Base-by-base conservation (phyloP, 1,140 invertebrate species). In the Eciton burchellii region DNA sequence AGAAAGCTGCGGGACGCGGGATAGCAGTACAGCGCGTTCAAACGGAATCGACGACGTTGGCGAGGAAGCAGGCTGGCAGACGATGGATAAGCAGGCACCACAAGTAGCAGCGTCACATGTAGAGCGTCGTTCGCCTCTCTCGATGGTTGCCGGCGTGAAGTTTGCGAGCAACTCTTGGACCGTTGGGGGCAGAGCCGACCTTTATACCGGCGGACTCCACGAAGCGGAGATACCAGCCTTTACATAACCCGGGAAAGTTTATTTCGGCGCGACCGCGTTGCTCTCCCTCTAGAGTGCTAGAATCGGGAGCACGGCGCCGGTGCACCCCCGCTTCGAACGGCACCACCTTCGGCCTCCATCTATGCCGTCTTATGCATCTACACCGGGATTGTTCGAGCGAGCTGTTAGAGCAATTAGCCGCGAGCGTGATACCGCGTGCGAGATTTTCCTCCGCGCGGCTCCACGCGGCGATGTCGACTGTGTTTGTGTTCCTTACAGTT, bases 241-340 rank as follows among this genome's bases (percentile, higher is more conserved):
- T 92, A 92, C 87, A 91, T 91, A 91, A 91, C 85, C 86, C 85
- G 90, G 90, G 91, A 92, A 92, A 92, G 91, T 92, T 88, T 92
- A 91, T 91, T 92, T 92, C 88, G 91, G 90, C 84, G 82, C 59
- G 83, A n/a, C 19, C 43, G 62, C 71, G 16, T 72, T 45, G 82
- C 79, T 79, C 77, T 82, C 77, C 84, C 81, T 82, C 71, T 85
- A 45, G 76, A 81, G 21, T 47, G 62, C 26, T 52, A 66, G 43
- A 56, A 81, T 74, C 57, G 65, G 21, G 62, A 83, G 63, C 74
- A 65, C 43, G 35, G n/a, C 47, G 11, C 3, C 26, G n/a, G 12
- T 3, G 0, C 41, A 54, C 59, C 47, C 49, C 19, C 41, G 60
- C 26, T 35, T 24, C 8, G 19, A 16, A 26, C 59, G 29, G 14